Conservation (phyloP, 2,113 vertebrate genomes). For the Peromyscus californicus region DNA sequence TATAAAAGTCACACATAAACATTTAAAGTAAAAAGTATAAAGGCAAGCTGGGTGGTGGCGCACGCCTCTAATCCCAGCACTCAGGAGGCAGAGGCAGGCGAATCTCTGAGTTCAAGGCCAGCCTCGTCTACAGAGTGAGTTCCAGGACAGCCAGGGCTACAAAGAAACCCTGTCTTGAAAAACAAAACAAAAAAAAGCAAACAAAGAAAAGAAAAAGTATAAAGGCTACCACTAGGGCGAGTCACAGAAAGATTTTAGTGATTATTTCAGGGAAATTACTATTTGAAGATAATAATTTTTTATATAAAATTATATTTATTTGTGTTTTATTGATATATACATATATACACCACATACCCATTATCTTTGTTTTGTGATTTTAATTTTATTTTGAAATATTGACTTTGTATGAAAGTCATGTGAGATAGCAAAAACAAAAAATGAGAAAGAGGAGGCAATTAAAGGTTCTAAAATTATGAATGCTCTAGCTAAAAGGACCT, state of each 20-base stretch:
- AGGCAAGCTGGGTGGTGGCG: too few species aligned
- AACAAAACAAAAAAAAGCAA: too few species aligned
- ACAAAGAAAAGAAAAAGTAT: too few species aligned
- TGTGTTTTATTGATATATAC: background rate
- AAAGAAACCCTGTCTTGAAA: too few species aligned
- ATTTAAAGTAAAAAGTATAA: too few species aligned
- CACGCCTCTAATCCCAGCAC: too few species aligned
- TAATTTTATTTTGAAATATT: background rate
- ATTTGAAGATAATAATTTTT: slow-evolving; percentile 48
- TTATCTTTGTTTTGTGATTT: background rate
- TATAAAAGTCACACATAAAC: too few species aligned
- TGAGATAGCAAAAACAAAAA: slow-evolving; percentile 26
- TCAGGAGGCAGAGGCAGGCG: too few species aligned
- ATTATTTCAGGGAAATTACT: background rate
- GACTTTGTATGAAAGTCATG: background rate
- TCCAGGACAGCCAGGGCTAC: too few species aligned
- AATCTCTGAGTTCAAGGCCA: too few species aligned
- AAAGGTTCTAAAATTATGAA: slow-evolving; percentile 31
- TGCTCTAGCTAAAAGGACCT: background rate
- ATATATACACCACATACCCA: background rate
- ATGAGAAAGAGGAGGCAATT: slow-evolving; percentile 2
- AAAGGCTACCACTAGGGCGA: too few species aligned
- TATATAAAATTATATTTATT: slow-evolving; percentile 14
- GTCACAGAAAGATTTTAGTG: background rate
- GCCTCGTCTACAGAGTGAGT: too few species aligned